Evolutionary conservation across 2,888 invertebrate species (phyloP).

Genomic region (Pachycephus smyrnensis): DNA sequence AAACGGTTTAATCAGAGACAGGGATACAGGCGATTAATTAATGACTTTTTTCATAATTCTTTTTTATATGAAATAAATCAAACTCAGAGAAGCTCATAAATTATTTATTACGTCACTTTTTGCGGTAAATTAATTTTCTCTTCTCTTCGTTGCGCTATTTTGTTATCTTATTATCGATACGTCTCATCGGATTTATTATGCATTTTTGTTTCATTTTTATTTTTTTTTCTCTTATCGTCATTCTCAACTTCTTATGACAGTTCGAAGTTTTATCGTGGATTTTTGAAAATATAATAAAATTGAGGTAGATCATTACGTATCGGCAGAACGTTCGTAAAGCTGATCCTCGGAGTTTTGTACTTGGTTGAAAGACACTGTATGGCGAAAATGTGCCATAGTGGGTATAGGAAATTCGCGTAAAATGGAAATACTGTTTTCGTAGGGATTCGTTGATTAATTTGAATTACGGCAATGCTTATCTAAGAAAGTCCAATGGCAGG

Average conservation of each 20-base stretch:
- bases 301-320: neutral
- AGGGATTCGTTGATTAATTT: neutral
- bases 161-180: no score
- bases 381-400: neutral
- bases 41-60: neutral
- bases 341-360: no score
- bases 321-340: neutral
- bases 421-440: neutral
- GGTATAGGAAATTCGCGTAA: neutral
- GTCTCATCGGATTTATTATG: no score
- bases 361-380: no score
- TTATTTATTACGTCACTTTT: neutral
- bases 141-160: neutral
- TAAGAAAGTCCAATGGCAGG: neutral
- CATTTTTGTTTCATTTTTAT: neutral
- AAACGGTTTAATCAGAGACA: neutral
- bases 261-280: neutral
- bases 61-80: neutral
- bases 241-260: neutral
- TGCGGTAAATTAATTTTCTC: neutral
- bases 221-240: no score
- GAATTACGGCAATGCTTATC: neutral
- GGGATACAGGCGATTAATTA: neutral
- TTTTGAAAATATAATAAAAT: neutral
- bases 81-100: neutral